Evolutionary conservation across 2,797 vertebrate genomes (phyloP), one percentile per base, ranked within the genome.

Genomic region (Amazona ochrocephala): DNA sequence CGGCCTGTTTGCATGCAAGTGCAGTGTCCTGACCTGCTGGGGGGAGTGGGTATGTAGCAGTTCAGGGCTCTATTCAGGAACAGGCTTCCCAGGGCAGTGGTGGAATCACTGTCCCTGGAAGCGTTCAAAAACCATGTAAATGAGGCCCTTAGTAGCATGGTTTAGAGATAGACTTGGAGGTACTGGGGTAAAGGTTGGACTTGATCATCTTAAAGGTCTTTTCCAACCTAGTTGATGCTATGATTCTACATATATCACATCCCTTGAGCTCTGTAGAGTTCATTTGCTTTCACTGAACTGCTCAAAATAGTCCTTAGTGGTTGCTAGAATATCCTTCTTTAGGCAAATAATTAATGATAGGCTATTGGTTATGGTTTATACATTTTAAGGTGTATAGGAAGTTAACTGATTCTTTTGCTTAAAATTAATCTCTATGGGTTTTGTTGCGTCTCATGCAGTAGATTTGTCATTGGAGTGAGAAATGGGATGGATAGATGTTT

Each of bases 1-100:
- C 0, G 5, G 20, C 45, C n/a, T 45, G 17, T 54, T n/a, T 34
- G 17, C 17, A 1, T 22, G 45, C 7, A 9, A 3, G 23, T 24
- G 3, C 39, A 12, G 22, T 23, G 41, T 42, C 34, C 64, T 27
- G 22, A 20, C 26, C 30, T 13, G 21, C 48, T 62, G 64, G 27
- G 56, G 42, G 71, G 41, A 54, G 48, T 1, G 14, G 30, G 23
- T 12, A 3, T 4, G 7, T 15, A 19, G 37, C 4, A 1, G 42
- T 6, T 54, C 48, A 44, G 65, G 48, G 22, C 41, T 67, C 10
- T 18, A 1, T 34, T 47, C 45, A 7, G 56, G n/a, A 34, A 16
- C n/a, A 58, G n/a, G 22, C n/a, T 34, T 58, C n/a, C 56, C 13
- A 34, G n/a, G 14, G 56, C 56, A 34, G n/a, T 58, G 56, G 14